phyloP scores from a whole-genome alignment of 2,888 invertebrate species.

The Aricia artaxerxes region DNA sequence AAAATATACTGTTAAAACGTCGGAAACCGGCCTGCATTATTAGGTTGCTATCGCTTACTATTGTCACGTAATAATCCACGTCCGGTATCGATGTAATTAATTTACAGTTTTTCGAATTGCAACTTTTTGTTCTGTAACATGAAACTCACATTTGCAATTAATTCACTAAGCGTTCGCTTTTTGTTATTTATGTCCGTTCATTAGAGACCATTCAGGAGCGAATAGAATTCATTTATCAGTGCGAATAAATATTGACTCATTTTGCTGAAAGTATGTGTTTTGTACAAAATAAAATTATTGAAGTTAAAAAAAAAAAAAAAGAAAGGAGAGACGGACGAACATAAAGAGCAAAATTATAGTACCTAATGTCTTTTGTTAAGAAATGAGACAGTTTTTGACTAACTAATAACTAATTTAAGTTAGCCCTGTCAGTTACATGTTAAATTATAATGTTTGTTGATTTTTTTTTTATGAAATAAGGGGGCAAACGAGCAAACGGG shows the following conservation, averaged over 20 bases:
- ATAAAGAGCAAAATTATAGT: too few species aligned
- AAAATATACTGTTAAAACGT: neutral
- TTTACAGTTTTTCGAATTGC: conserved; percentile 23
- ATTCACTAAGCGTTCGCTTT: neutral
- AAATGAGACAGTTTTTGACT: too few species aligned
- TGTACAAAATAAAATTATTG: too few species aligned
- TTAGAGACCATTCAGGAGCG: neutral
- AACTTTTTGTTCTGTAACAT: neutral
- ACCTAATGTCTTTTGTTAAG: too few species aligned
- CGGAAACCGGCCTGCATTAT: neutral
- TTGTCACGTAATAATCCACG: neutral
- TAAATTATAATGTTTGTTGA: too few species aligned
- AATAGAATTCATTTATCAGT: neutral
- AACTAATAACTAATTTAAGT: too few species aligned
- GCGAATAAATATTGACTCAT: neutral
- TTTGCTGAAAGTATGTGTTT: too few species aligned
- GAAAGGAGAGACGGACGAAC: too few species aligned
- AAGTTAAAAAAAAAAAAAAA: too few species aligned
- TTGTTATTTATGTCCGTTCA: conserved; percentile 4
- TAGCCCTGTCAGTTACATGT: too few species aligned
- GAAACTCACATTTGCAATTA: conserved; percentile 22
- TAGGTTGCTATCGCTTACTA: neutral
- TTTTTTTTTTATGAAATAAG: too few species aligned
- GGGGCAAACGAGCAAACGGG: too few species aligned
- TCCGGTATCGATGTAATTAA: conserved; percentile 29